Evolutionary conservation across 1,140 invertebrate species (phyloP).

Genomic region (Drosophila lini): DNA sequence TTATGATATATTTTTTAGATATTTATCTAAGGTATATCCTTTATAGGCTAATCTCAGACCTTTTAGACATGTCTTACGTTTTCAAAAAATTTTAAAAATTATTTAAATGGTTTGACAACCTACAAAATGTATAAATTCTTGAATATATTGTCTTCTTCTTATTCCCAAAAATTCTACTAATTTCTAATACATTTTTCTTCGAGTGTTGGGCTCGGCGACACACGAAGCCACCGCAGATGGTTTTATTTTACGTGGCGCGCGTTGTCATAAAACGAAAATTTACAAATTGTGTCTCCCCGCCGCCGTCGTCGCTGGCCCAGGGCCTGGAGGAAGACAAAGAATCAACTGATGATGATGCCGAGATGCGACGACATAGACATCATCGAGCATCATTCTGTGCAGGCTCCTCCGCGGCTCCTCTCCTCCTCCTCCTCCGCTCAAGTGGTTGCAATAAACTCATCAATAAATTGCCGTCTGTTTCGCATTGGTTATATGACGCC

Average conservation of each 20-base stretch:
- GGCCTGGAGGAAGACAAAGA: constrained; percentile 57
- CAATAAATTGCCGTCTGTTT: constrained; percentile 83
- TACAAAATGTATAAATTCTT: too few species aligned
- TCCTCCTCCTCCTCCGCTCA: constrained; percentile 10
- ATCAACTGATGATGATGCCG: constrained; percentile 64
- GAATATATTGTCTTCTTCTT: not conserved
- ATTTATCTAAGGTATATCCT: too few species aligned
- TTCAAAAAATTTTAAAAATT: too few species aligned
- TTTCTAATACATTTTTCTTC: constrained; percentile 22
- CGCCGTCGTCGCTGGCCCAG: not conserved
- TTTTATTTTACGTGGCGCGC: constrained; percentile 66
- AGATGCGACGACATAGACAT: constrained; percentile 73
- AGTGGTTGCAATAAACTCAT: constrained; percentile 84
- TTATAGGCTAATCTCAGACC: too few species aligned
- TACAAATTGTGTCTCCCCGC: constrained; percentile 76
- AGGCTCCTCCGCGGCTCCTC: constrained; percentile 4
- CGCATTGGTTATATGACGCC: constrained; percentile 57
- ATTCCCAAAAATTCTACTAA: not conserved
- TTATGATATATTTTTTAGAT: too few species aligned
- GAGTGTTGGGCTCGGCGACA: constrained; percentile 40
- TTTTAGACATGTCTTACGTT: too few species aligned
- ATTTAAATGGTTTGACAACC: too few species aligned
- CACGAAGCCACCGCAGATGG: constrained; percentile 42
- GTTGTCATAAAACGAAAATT: constrained; percentile 82
- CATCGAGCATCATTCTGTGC: constrained; percentile 58